A percentile compares a stretch with the other conserved stretches of the same genome.
Conservation (phyloP, 2,888 invertebrate genomes). For the Drosophila robusta region DNA sequence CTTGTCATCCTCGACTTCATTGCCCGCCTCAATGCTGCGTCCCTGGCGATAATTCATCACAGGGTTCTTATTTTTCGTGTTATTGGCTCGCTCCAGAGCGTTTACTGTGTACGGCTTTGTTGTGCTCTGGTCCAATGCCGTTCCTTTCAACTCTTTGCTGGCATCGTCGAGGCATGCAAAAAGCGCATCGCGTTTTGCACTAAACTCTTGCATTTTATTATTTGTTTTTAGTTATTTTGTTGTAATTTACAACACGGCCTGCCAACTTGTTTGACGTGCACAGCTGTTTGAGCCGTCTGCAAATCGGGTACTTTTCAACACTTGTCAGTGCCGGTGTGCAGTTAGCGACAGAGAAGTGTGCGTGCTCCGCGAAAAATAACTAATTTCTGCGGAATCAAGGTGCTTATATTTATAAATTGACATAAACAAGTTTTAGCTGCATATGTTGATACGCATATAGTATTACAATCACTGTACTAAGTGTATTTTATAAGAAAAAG, state of each 20-base stretch:
- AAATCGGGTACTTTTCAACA: neutral
- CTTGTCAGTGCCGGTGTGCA: slow-evolving; percentile 54
- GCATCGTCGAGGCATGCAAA: slow-evolving; percentile 89
- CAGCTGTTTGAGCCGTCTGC: slow-evolving; percentile 31
- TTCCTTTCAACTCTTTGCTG: slow-evolving; percentile 86
- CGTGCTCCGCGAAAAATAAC: slow-evolving; percentile 37
- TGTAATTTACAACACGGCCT: slow-evolving; percentile 17
- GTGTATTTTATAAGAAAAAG: neutral
- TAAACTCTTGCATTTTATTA: slow-evolving; percentile 84
- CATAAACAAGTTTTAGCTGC: neutral
- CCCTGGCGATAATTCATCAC: slow-evolving; percentile 72
- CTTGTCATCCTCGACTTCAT: slow-evolving; percentile 47
- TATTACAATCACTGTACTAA: neutral
- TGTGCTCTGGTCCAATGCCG: slow-evolving; percentile 80
- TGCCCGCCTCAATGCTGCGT: slow-evolving; percentile 34
- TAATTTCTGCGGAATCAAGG: slow-evolving; percentile 25
- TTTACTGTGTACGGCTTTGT: slow-evolving; percentile 68
- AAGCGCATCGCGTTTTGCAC: slow-evolving; percentile 89
- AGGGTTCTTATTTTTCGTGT: slow-evolving; percentile 33
- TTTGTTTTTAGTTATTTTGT: slow-evolving; percentile 73
- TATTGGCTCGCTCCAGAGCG: slow-evolving; percentile 85
- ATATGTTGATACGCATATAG: neutral
- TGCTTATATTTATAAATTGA: slow-evolving; percentile 19
- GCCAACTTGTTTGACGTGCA: slow-evolving; percentile 23
- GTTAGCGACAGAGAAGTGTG: slow-evolving; percentile 33